Evolutionary conservation across 1,140 invertebrate genomes (phyloP).

Genomic region (Acyrthosiphon pisum): DNA sequence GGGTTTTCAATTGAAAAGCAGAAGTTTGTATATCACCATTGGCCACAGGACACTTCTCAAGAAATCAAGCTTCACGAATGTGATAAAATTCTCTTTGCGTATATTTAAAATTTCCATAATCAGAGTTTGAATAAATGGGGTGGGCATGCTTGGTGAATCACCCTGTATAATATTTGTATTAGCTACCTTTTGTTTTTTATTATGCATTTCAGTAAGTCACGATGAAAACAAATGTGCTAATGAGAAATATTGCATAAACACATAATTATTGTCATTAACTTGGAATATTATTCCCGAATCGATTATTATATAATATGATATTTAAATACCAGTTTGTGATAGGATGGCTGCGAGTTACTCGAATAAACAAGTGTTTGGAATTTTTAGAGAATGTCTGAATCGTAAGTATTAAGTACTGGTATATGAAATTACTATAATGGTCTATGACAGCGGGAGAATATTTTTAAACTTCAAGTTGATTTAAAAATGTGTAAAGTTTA

Average conservation of each 20-base stretch:
- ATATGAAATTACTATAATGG: background rate
- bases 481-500: background rate
- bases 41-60: too few relatives aligned
- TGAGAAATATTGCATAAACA: background rate
- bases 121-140: too few relatives aligned
- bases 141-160: too few relatives aligned
- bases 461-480: background rate
- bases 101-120: too few relatives aligned
- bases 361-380: background rate
- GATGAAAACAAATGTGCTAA: background rate
- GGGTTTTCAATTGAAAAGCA: too few relatives aligned
- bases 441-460: background rate
- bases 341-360: background rate
- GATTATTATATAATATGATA: background rate
- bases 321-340: background rate
- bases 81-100: too few relatives aligned
- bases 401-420: background rate
- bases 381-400: background rate
- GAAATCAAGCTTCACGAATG: too few relatives aligned
- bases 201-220: background rate
- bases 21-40: too few relatives aligned
- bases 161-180: background rate
- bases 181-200: background rate
- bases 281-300: background rate
- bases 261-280: background rate